A percentile compares a stretch with the other conserved stretches of the same genome.
Conservation (phyloP, 2,797 vertebrate genomes). For the Trachurus trachurus region DNA sequence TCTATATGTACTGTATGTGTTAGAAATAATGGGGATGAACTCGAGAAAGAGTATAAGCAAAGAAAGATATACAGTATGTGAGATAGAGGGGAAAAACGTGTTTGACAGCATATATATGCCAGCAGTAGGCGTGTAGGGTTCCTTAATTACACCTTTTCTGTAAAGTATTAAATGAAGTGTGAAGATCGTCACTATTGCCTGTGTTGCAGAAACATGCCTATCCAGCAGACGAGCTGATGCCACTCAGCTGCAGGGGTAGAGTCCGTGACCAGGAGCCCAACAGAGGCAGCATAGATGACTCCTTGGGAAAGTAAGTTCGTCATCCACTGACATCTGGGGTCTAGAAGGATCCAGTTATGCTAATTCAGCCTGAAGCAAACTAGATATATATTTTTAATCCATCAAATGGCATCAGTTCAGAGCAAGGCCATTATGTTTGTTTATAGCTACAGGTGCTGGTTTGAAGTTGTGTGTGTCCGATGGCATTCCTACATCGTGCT, state of each 20-base stretch:
- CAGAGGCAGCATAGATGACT: constrained; percentile 89
- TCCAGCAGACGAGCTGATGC: constrained; percentile 90
- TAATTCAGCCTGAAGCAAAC: constrained; percentile 1
- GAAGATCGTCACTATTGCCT: constrained; percentile 23
- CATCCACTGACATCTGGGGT: constrained; percentile 5
- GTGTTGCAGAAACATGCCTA: constrained; percentile 87
- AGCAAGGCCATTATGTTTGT: not conserved
- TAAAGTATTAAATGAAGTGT: not conserved
- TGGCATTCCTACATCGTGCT: not conserved
- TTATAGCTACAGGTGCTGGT: not conserved
- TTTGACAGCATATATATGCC: too few species aligned
- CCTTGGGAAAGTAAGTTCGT: constrained; percentile 87
- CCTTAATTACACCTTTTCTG: constrained; percentile 5
- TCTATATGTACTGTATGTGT: too few species aligned
- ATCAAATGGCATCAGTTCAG: not conserved
- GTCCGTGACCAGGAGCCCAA: constrained; percentile 88
- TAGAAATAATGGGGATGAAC: too few species aligned
- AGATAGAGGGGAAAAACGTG: too few species aligned
- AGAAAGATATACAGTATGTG: too few species aligned
- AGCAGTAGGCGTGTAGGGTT: too few species aligned
- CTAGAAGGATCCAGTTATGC: not conserved
- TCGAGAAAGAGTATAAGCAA: too few species aligned
- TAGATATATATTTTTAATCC: not conserved
- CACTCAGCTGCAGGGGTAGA: constrained; percentile 88
- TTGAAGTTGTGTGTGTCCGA: not conserved